These are phyloP conservation scores for Erpobdella octoculata DNA, from an alignment of 2,888 invertebrate species.

Conservation along the genomic window DNA sequence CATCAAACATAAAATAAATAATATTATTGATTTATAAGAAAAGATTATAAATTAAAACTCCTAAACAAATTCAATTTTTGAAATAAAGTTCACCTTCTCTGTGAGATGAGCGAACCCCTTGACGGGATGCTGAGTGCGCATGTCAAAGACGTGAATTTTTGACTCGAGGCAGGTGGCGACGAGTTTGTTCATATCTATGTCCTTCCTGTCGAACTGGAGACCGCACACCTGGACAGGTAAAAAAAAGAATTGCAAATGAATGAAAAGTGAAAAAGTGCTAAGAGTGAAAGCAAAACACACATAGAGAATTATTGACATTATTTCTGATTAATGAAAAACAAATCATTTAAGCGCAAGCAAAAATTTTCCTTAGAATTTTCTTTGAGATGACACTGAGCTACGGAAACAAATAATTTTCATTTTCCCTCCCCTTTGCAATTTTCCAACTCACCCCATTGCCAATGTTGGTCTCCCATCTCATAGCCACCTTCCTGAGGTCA, in stretches of 20 bases:
- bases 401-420: not conserved
- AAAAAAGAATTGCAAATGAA: not conserved
- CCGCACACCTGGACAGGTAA: conserved; percentile 58
- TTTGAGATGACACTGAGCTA: too few species aligned
- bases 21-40: too few species aligned
- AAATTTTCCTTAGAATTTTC: too few species aligned
- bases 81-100: too few species aligned
- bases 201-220: conserved; percentile 81
- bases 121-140: conserved; percentile 75
- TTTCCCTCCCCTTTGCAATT: not conserved
- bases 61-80: too few species aligned
- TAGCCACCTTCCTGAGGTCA: conserved; percentile 72
- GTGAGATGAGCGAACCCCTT: conserved; percentile 69
- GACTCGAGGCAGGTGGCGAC: conserved; percentile 83
- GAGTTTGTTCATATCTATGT: conserved; percentile 89
- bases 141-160: conserved; percentile 77
- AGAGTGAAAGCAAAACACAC: not conserved
- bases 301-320: not conserved
- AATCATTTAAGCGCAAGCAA: too few species aligned
- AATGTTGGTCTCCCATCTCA: conserved; percentile 82
- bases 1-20: too few species aligned
- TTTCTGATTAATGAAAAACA: not conserved
- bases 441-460: conserved; percentile 65
- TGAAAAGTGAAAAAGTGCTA: not conserved
- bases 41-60: too few species aligned